Percentiles rank a stretch among this genome's conserved stretches.
phyloP scores from a whole-genome alignment of 2,113 vertebrate genomes.

The Irena cyanogastra region DNA sequence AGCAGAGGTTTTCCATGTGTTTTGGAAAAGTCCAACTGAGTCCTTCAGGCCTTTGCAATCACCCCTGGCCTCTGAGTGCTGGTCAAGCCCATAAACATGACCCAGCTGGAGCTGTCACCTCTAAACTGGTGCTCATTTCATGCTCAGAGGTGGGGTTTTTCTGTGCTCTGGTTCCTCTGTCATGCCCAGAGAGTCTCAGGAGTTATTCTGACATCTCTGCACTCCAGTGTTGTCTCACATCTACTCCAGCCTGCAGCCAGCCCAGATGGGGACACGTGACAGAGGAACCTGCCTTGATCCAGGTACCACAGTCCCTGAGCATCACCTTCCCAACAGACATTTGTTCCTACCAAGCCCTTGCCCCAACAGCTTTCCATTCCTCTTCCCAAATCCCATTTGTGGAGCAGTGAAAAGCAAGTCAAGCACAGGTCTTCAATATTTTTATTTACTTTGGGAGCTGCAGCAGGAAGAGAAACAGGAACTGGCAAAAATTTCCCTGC shows the following conservation, averaged over 20 bases:
- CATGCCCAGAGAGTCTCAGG: neutral
- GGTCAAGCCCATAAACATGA: neutral
- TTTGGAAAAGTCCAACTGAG: neutral
- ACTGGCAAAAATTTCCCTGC: neutral
- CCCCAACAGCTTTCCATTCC: neutral
- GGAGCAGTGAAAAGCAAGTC: neutral
- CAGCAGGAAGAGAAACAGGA: neutral
- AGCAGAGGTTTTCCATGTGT: neutral
- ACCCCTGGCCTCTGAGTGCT: neutral
- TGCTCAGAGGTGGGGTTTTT: neutral
- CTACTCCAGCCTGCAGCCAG: neutral
- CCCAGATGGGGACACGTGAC: neutral
- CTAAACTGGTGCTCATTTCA: neutral
- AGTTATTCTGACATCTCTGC: neutral
- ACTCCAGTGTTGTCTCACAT: neutral
- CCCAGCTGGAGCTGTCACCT: neutral
- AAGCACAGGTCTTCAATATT: accelerated
- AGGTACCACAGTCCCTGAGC: neutral
- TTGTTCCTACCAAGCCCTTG: neutral
- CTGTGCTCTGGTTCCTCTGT: neutral
- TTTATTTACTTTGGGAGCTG: neutral
- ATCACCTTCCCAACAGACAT: neutral
- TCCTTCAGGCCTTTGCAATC: neutral
- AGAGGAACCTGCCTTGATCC: neutral
- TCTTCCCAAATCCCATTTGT: neutral